Evolutionary conservation across 2,888 invertebrate species (phyloP), one percentile per base, ranked within the genome.

Genomic region (Tolmerus cingulatus): DNA sequence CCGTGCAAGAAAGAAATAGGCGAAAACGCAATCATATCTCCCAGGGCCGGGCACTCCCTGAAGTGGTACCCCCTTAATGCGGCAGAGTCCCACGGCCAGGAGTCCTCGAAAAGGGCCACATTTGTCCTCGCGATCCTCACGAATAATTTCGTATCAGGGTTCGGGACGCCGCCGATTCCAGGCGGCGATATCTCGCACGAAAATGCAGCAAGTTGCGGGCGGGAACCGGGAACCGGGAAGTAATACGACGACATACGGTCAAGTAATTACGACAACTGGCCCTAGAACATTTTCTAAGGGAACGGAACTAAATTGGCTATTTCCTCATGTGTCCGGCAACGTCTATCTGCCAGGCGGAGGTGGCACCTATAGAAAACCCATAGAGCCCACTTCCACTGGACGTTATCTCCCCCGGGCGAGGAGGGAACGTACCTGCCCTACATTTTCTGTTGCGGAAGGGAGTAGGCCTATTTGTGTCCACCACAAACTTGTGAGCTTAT

Each of bases 251-350:
- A 55, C 57, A 82, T 57, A 82, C 55, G 82, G 82, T 82, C 82
- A 82, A 79, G 82, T 82, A 55, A 55, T 82, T 82, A 55, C 82
- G 82, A 40, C 82, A 66, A 82, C 82, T 82, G 82, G 66, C 82
- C 46, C 27, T 79, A 79, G 79, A 82, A 66, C 19, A 82, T 4
- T 82, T 82, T 57, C 66, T 82, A 82, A 57, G 82, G 66, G 34
- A 57, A 66, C 66, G 82, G 82, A 57, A 82, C 66, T 82, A 82
- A 82, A 82, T 82, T 82, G 82, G 82, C 37, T 82, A 82, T 66
- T 82, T 82, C 82, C 82, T 82, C 40, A 66, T 66, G 34, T 40
- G 40, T 19, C 30, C 76, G 30, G 14, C 9, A 57, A 37, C 30
- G 57, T 40, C 34, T 34, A 40, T 40, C 40, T 82, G 27, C 27